A percentile compares a stretch with the other conserved stretches of the same genome.
phyloP scores from a whole-genome alignment of 2,113 vertebrate species.

The Pollimyrus isidori region DNA sequence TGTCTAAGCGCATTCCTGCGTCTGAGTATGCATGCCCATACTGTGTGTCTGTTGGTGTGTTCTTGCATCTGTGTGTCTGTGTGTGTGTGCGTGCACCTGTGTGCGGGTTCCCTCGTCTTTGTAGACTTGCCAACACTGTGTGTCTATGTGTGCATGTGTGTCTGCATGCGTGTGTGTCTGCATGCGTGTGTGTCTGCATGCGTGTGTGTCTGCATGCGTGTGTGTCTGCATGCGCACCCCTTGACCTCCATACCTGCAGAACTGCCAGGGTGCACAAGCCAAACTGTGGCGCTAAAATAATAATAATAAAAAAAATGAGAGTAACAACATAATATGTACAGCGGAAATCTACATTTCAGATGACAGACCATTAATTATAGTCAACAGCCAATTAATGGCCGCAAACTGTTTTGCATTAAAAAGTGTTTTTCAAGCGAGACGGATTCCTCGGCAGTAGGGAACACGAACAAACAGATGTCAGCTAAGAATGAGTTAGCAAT shows the following conservation, averaged over 20 bases:
- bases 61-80: neutral
- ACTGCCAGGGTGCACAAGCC: neutral
- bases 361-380: neutral
- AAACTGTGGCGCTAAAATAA: neutral
- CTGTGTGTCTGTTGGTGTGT: neutral
- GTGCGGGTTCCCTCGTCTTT: neutral
- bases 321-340: neutral
- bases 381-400: neutral
- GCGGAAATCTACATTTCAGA: neutral
- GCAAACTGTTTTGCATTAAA: neutral
- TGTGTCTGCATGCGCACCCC: constrained; percentile 26
- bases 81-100: neutral
- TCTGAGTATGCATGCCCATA: neutral
- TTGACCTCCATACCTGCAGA: constrained; percentile 46
- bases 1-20: neutral
- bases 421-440: neutral
- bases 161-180: neutral
- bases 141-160: neutral
- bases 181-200: neutral
- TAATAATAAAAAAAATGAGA: neutral
- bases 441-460: neutral
- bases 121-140: neutral
- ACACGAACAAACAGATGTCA: neutral
- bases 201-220: neutral
- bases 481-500: neutral